Evolutionary conservation across 2,888 invertebrate genomes (phyloP).

Genomic region (Hydroisotoma schaefferi): DNA sequence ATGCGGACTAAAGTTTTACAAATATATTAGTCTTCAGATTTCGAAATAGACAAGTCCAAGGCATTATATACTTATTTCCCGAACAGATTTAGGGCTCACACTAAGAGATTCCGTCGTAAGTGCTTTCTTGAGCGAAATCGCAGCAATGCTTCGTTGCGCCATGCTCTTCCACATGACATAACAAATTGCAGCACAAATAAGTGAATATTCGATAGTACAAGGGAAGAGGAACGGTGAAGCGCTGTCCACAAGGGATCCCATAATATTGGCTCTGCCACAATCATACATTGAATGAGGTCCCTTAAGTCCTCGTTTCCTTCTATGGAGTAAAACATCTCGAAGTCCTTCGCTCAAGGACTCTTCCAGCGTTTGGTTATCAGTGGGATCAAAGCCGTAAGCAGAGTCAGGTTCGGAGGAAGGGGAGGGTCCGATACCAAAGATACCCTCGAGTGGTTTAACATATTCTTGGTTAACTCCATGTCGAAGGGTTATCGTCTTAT

Average conservation of each 20-base stretch:
- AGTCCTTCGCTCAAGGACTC: no score
- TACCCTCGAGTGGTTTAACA: background rate
- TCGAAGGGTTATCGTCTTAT: conserved; percentile 34
- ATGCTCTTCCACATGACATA: conserved; percentile 55
- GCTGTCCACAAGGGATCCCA: conserved; percentile 61
- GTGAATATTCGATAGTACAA: conserved; percentile 84
- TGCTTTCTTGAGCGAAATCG: conserved; percentile 30
- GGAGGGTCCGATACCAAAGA: background rate
- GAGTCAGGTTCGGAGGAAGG: background rate
- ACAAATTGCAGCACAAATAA: conserved; percentile 57
- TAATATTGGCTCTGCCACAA: conserved; percentile 55
- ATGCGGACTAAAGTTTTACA: background rate
- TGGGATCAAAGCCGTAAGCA: background rate
- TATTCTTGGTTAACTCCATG: conserved; percentile 21
- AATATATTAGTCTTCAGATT: no score
- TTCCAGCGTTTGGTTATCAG: background rate
- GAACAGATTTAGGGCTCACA: background rate
- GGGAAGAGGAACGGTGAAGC: conserved; percentile 84
- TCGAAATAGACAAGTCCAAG: background rate
- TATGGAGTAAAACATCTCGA: conserved; percentile 1
- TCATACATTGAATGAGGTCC: conserved; percentile 50
- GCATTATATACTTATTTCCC: background rate
- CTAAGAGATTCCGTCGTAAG: conserved; percentile 18
- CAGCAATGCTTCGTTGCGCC: conserved; percentile 33
- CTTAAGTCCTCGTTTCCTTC: conserved; percentile 32